Evolutionary conservation across 2,113 vertebrate genomes (phyloP), one percentile per base, ranked within the genome.

Genomic region (Cynoglossus semilaevis): DNA sequence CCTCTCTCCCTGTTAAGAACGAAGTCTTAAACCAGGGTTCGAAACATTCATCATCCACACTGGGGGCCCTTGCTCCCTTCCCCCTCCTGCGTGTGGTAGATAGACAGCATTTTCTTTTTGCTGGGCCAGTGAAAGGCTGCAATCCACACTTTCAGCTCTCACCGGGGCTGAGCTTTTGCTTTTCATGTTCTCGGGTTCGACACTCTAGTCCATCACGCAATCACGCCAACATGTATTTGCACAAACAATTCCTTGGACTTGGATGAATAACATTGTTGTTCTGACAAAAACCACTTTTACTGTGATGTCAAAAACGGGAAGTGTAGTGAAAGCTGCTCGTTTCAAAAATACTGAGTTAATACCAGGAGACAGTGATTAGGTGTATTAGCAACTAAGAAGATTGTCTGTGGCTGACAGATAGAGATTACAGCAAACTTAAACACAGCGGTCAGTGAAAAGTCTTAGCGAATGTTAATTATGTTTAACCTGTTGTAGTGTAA

Each of bases 41-140:
- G 70, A 80, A 77, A 77, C 83, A 87, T 91, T 90, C 86, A 91
- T 91, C 89, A 91, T 89, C 80, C 63, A 66, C 76, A 75, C 67
- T 68, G 63, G 57, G 68, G 51, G 43, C 4, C 1, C 42, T 52
- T 56, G 51, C 53, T 63, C 58, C 70, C 64, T 43, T 64, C 55
- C 59, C 63, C 73, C 62, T 37, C 18, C 11, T 72, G 46, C 70
- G 74, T 67, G 50, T 77, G 80, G 70, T 75, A 67, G 84, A 71
- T 19, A 50, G 56, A 59, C 73, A 66, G 61, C 16, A 5, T n/a
- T 44, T 72, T 63, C 6, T 29, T 54, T 51, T 18, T 46, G 11
- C 45, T 1, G 34, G 51, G 35, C 42, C 46, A 36, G 48, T 63
- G 50, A 54, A 77, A 63, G 56, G 64, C 67, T 76, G 51, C 74